Base-by-base conservation (phyloP, 1,140 invertebrate species). In the Cataglyphis hispanica region DNA sequence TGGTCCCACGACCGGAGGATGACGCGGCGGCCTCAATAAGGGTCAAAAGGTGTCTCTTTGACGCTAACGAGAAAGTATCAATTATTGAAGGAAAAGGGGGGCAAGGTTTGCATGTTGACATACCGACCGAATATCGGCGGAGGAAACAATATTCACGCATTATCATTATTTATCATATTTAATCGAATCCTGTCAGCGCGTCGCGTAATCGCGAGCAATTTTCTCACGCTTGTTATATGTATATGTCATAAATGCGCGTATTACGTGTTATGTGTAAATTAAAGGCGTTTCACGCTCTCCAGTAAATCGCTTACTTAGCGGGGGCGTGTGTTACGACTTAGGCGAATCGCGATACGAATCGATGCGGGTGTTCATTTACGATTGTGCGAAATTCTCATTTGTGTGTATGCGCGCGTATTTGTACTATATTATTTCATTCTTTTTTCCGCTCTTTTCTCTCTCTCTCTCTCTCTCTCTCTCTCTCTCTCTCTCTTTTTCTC, bases 201-300 rank as follows among this genome's bases (percentile, higher is more conserved):
- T 53, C 77, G 66, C 61, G 86, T 88, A 86, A 87, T 61, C 58
- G 56, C 37, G 60, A 69, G 43, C 66, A 56, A 76, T 76, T 90
- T 90, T 90, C 88, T 87, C 88, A 90, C 85, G 87, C 27, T 40
- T 67, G 37, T 53, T 86, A 37, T 11, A 27, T 3, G 5, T 58
- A 10, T 7, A 60, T 25, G 11, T 22, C 8, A 19, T 61, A 40
- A 19, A 34, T 46, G 31, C 46, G 63, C 64, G 64, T 43, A 43
- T 83, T 83, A 43, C 25, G 7, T 70, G 11, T 58, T 69, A 34
- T 25, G 22, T 80, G 7, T 77, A 63, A 31, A 37, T 81, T 72
- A 60, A 43, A 83, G 66, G 78, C 53, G 53, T 25, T 56, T 46
- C 37, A 19, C 5, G 53, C 37, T 60, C 53, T 37, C 53, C 27